Evolutionary conservation across 2,888 invertebrate species (phyloP), one percentile per base, ranked within the genome.

Genomic region (Pollenia labialis): DNA sequence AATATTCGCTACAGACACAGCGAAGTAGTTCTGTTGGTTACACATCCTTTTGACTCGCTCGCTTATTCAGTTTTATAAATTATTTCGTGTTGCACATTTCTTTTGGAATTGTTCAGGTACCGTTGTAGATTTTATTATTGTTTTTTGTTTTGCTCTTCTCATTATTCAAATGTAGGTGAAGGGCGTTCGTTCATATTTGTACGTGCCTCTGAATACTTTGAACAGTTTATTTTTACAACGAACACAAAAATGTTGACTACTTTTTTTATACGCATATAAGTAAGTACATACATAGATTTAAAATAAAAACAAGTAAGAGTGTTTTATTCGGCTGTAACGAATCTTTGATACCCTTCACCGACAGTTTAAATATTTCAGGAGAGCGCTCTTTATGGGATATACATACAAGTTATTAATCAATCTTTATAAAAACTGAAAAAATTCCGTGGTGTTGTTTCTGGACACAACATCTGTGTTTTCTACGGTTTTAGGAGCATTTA

Each of bases 71-170:
- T 82, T 82, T 71, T 56, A 50, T 44, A 71, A 79, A 50, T 50
- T 56, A 56, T 86, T 81, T 86, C 68, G 74, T 83, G 82, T 75
- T 86, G 86, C 85, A 82, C 82, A 82, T 86, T 86, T 79, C 54
- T 62, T 69, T 86, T 60, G 12, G 40, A 69, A 52, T 56, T 81
- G 66, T 64, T 11, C 72, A 52, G 64, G 40, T 44, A 50, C n/a
- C 62, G n/a, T 56, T 60, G 11, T 56, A 7, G 40, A 56, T 40
- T 40, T 14, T 56, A 23, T 48, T n/a, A 50, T 60, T 11, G 1
- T 54, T n/a, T 58, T n/a, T 50, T 54, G 6, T 32, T 32, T 32
- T 2, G 18, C 32, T 32, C 32, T 32, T 32, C 32, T 32, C 66
- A 74, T 72, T 71, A 54, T 62, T 50, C n/a, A 54, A 64, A 86